Conservation (phyloP, 2,797 vertebrate species). For the Artibeus lituratus region DNA sequence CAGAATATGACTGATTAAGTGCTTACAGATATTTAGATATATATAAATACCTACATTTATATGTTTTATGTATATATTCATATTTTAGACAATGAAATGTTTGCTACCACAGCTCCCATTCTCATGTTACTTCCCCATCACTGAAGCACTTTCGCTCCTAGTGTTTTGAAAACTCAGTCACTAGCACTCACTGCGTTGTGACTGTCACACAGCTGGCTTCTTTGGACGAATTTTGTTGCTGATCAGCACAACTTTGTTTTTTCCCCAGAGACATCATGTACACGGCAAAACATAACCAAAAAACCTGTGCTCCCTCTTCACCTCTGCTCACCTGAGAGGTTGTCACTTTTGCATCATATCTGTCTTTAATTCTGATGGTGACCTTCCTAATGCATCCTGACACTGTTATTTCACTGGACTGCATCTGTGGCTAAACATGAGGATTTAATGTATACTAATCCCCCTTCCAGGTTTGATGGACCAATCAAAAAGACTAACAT, state of each 20-base stretch:
- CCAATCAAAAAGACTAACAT: background rate
- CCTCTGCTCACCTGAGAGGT: background rate
- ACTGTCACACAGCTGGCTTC: background rate
- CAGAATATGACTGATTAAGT: background rate
- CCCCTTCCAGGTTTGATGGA: background rate
- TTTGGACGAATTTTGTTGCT: background rate
- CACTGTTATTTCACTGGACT: background rate
- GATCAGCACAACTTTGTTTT: background rate
- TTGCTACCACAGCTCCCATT: background rate
- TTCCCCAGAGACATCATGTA: background rate
- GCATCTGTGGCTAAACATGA: background rate
- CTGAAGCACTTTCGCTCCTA: background rate
- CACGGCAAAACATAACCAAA: background rate
- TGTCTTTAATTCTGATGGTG: background rate
- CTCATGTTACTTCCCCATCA: background rate
- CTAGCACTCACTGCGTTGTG: background rate
- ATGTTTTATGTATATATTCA: no score
- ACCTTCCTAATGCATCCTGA: background rate
- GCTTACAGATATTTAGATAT: background rate
- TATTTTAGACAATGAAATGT: background rate
- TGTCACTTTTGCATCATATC: background rate
- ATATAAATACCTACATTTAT: background rate
- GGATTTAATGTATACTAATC: background rate
- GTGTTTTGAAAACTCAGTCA: background rate
- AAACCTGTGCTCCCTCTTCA: background rate